Base-by-base conservation (phyloP, 2,113 vertebrate species). In the Excalfactoria chinensis region DNA sequence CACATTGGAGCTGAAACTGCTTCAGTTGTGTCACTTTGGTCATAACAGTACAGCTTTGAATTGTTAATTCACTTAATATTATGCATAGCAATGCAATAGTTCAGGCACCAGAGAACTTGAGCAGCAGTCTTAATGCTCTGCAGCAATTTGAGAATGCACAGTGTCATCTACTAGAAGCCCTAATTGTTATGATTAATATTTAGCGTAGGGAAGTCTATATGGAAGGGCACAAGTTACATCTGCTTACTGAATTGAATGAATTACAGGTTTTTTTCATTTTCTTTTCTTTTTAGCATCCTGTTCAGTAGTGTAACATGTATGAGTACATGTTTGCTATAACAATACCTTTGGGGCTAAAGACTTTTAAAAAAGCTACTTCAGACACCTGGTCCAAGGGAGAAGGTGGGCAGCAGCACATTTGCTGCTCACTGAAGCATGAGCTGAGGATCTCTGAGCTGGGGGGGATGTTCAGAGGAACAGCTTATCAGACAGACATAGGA, bases 121-220 rank as follows among this genome's bases (percentile, higher is more conserved):
- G 62, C 62, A 68, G 69, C 0, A 93, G 43, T 68, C 62, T 64
- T 53, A 81, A 48, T 53, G 66, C 53, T 89, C 79, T 81, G 72
- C 71, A 89, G 71, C 34, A 34, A 58, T 71, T 75, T 71, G 56
- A 91, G 72, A 74, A 93, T 88, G 79, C 44, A 75, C 62, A 18
- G 0, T 88, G 87, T 85, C 74, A 81, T 74, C 72, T 79, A 30
- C 56, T 88, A 51, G 60, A 68, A 92, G 81, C 37, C 43, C 85
- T 93, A 93, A 93, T 96, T 93, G 66, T 72, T 78, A 46, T 58
- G 66, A 93, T 91, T 93, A 89, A 84, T 88, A 89, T 93, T 95
- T 93, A 81, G 53, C 23, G 34, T 13, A 23, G 48, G 10, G 40
- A 77, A 88, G 58, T 74, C 63, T 93, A 0, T 70, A 43, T 68